phyloP scores from a whole-genome alignment of 92 coral and sea anemone genomes.

The Plumapathes pennacea region DNA sequence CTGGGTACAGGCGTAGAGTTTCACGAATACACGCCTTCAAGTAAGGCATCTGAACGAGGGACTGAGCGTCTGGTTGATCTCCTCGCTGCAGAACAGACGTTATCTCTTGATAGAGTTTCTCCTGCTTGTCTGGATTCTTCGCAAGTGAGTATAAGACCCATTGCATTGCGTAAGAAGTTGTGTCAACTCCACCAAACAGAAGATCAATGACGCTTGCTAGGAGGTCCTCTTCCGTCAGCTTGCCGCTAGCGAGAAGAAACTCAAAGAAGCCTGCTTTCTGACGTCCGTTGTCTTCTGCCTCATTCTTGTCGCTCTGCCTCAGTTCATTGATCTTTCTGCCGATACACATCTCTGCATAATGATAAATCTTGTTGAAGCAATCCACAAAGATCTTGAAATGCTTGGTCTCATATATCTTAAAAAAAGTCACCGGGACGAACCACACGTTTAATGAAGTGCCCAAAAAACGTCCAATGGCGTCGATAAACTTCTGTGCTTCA shows the following conservation, averaged over 20 bases:
- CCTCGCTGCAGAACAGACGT: constrained; percentile 39
- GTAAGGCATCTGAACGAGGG: constrained; percentile 62
- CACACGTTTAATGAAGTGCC: neutral
- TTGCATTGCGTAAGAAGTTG: constrained; percentile 78
- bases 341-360: constrained; percentile 52
- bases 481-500: constrained; percentile 50
- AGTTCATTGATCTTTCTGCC: constrained; percentile 38
- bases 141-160: constrained; percentile 76
- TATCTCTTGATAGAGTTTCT: constrained; percentile 48
- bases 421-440: constrained; percentile 45
- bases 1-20: constrained; percentile 76
- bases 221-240: constrained; percentile 58
- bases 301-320: constrained; percentile 4
- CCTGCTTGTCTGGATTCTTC: constrained; percentile 65
- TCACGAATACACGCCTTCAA: constrained; percentile 72
- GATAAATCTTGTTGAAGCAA: constrained; percentile 55
- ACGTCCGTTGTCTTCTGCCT: neutral
- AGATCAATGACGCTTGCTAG: constrained; percentile 63
- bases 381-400: constrained; percentile 32
- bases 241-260: constrained; percentile 52
- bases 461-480: constrained; percentile 46
- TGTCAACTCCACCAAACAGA: constrained; percentile 74
- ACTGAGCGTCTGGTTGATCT: constrained; percentile 18
- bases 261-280: constrained; percentile 54
- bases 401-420: constrained; percentile 57